Evolutionary conservation across 1,140 invertebrate genomes (phyloP).

Genomic region (Polypedilum vanderplanki): DNA sequence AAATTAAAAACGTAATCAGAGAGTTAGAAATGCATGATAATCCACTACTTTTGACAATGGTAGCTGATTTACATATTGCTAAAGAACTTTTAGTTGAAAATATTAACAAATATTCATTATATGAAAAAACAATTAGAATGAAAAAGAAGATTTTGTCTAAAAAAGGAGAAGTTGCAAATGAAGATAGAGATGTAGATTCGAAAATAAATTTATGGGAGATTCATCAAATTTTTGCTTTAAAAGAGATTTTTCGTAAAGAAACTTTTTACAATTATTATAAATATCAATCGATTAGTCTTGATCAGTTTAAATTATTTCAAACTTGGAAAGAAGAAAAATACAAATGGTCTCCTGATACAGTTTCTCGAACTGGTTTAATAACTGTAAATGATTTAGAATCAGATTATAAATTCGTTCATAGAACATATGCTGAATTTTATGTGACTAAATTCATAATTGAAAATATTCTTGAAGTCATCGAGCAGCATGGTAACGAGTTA

Average conservation of each 20-base stretch:
- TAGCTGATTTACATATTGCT: background rate
- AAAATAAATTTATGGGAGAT: background rate
- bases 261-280: too few species aligned
- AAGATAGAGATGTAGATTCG: background rate
- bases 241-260: background rate
- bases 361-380: background rate
- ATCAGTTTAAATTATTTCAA: background rate
- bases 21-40: background rate
- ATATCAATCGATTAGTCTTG: background rate
- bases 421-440: constrained; percentile 6
- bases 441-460: background rate
- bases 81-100: background rate
- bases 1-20: background rate
- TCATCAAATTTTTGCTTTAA: background rate
- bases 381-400: background rate
- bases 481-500: background rate
- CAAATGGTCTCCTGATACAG: background rate
- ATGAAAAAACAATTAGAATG: background rate
- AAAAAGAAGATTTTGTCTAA: background rate
- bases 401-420: background rate
- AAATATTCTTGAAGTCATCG: background rate
- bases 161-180: background rate
- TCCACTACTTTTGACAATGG: background rate
- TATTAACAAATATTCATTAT: background rate
- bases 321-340: background rate